phyloP scores from a whole-genome alignment of 1,140 invertebrate genomes.

The Drosophila sturtevanti region DNA sequence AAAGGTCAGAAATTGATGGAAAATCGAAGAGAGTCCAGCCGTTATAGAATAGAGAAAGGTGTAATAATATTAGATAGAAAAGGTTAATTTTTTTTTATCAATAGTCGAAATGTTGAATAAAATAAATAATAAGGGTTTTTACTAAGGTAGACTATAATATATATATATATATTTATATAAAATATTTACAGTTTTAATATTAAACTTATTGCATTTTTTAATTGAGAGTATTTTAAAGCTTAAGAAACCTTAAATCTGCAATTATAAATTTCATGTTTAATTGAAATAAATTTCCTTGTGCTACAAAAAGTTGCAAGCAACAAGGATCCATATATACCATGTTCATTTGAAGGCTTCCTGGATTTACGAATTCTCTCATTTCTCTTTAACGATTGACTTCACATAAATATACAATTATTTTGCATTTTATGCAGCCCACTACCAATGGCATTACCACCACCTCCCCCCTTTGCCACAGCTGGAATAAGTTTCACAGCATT shows the following conservation, averaged over 20 bases:
- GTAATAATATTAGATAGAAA: too few relatives aligned
- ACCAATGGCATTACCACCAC: not conserved
- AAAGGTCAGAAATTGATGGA: too few relatives aligned
- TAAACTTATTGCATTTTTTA: not conserved
- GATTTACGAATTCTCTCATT: conserved; percentile 49
- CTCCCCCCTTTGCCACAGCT: not conserved
- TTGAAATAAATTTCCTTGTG: conserved; percentile 44
- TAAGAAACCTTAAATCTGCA: not conserved
- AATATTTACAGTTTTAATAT: not conserved
- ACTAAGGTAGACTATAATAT: too few relatives aligned
- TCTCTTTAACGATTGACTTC: conserved; percentile 40
- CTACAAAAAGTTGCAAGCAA: not conserved
- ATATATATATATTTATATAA: too few relatives aligned
- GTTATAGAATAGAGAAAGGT: too few relatives aligned
- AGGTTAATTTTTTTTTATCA: too few relatives aligned
- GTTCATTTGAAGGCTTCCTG: conserved; percentile 20
- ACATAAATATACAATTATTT: conserved; percentile 81
- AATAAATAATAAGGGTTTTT: too few relatives aligned
- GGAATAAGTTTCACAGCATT: conserved; percentile 27
- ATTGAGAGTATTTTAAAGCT: not conserved
- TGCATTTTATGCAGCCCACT: conserved; percentile 55
- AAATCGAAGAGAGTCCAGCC: too few relatives aligned
- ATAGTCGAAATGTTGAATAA: too few relatives aligned
- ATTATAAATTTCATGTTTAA: conserved; percentile 29
- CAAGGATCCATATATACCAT: not conserved